phyloP scores from a whole-genome alignment of 2,797 vertebrate genomes.

The Trematomus bernacchii region DNA sequence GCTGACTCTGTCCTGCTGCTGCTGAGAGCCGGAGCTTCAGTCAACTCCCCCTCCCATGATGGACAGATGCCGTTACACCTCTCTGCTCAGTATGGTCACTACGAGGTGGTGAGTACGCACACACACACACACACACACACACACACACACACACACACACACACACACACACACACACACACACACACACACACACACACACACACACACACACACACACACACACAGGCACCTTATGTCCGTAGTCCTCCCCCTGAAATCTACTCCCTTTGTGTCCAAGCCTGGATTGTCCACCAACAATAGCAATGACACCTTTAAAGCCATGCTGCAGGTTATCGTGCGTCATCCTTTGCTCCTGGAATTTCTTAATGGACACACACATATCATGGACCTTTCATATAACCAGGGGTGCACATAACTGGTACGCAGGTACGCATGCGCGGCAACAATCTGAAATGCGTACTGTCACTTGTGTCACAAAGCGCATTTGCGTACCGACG shows the following conservation, averaged over 20 bases:
- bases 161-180: constrained; percentile 12
- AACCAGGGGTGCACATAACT: too few relatives aligned
- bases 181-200: constrained; percentile 16
- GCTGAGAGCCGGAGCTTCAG: constrained; percentile 89
- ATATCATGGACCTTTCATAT: constrained; percentile 23
- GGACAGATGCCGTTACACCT: constrained; percentile 97
- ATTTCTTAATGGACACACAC: constrained; percentile 44
- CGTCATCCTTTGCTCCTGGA: constrained; percentile 36
- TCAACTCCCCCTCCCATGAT: constrained; percentile 91
- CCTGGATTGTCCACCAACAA: constrained; percentile 63
- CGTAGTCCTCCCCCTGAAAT: constrained; percentile 57
- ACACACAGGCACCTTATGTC: neutral
- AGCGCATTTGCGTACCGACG: too few relatives aligned
- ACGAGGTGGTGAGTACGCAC: constrained; percentile 92
- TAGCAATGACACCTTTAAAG: constrained; percentile 47
- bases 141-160: constrained; percentile 15
- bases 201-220: constrained; percentile 11
- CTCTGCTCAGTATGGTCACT: constrained; percentile 95
- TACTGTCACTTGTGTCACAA: too few relatives aligned
- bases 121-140: constrained; percentile 17
- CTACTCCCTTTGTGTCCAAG: constrained; percentile 52
- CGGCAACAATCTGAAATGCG: too few relatives aligned
- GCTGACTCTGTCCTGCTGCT: constrained; percentile 91
- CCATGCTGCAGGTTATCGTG: constrained; percentile 18
- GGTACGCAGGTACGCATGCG: too few relatives aligned